phyloP scores from a whole-genome alignment of 2,113 vertebrate genomes.

The Phalacrocorax carbo region DNA sequence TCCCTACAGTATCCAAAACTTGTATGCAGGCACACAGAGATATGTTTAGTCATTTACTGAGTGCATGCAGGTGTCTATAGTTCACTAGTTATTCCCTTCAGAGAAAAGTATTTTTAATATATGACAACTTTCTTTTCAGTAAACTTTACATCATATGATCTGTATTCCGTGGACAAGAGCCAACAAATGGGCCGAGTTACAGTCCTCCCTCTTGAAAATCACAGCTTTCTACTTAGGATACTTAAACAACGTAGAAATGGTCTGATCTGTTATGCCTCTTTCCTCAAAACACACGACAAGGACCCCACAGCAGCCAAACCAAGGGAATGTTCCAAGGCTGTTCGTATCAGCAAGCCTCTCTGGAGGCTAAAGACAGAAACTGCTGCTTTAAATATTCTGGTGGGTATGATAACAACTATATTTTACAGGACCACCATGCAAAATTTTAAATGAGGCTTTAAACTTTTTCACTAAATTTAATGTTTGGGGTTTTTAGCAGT shows the following conservation, averaged over 20 bases:
- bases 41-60: not conserved
- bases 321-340: not conserved
- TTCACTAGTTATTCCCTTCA: not conserved
- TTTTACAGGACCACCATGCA: not conserved
- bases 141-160: not conserved
- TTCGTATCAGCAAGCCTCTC: not conserved
- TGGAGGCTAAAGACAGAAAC: not conserved
- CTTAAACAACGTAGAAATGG: fast-evolving
- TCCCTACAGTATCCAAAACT: not conserved
- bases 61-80: not conserved
- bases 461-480: not conserved
- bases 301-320: not conserved
- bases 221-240: not conserved
- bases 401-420: not conserved
- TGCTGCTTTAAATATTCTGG: not conserved
- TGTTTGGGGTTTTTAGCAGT: not conserved
- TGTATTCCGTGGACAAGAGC: not conserved
- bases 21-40: not conserved
- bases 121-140: not conserved
- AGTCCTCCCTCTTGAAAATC: not conserved
- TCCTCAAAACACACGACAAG: not conserved
- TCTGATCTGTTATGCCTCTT: not conserved
- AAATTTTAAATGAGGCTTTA: not conserved
- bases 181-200: not conserved
- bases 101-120: not conserved